Percentiles rank a stretch among this genome's conserved stretches.
These are phyloP conservation scores for Lateolabrax maculatus DNA, from an alignment of 2,797 vertebrate species.

Conservation along the genomic window DNA sequence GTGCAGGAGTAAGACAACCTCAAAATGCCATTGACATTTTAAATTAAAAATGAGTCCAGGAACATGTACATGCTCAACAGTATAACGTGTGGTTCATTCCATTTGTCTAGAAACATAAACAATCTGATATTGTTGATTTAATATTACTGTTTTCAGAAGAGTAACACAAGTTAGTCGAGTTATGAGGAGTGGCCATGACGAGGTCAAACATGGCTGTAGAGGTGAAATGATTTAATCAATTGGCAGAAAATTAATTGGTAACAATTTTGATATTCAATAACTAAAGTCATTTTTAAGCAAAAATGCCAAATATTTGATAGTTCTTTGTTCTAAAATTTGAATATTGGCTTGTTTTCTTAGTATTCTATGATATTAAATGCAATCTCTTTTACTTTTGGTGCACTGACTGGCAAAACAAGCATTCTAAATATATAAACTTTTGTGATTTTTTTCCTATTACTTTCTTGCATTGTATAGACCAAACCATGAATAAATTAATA, in stretches of 20 bases:
- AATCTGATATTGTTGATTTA: neutral
- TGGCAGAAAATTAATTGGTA: neutral
- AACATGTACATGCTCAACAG: neutral
- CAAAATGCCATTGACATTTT: neutral
- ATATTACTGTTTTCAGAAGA: neutral
- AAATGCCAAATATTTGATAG: neutral
- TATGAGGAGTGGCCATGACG: neutral
- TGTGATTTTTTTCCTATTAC: neutral
- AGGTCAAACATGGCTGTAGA: neutral
- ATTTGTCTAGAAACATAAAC: neutral
- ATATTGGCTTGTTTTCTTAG: neutral
- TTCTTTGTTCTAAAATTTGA: neutral
- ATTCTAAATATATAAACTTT: no score
- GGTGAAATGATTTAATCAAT: neutral
- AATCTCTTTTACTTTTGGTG: neutral
- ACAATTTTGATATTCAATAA: neutral
- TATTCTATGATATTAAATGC: neutral
- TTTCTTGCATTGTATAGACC: neutral
- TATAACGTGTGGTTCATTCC: neutral
- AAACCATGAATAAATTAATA: neutral
- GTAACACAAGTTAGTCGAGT: neutral
- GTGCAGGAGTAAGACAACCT: neutral
- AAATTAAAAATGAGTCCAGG: neutral
- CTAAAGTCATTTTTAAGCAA: neutral
- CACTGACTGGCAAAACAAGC: neutral